Base-by-base conservation (phyloP, 2,888 invertebrate genomes). In the Cantharis lateralis region DNA sequence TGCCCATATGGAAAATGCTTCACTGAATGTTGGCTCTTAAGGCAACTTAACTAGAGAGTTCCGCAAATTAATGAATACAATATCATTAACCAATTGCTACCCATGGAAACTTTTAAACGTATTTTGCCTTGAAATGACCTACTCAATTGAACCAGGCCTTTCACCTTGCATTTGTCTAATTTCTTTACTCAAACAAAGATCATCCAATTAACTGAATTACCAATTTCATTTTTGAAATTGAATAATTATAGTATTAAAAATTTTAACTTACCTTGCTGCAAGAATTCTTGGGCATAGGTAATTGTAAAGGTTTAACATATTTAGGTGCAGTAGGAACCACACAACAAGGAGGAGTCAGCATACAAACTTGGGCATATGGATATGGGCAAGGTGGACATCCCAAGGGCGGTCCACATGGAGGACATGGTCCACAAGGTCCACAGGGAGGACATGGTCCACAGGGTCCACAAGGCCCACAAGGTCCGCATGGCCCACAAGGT, bases 301-400 rank as follows among this genome's bases (percentile, higher is more conserved):
- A 68, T 72, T 79, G 80, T 13, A 87, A 80, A 7, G 87, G 87
- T 79, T 84, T 85, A 0, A 87, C 86, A n/a, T 86, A 86, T 73
- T 84, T 73, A 2, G 87, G 86, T 20, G 66, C 74, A 5, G 85
- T 86, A 10, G 87, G 87, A 2, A 83, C 84, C 71, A 82, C 75
- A 32, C 83, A 83, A 10, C 85, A 85, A 24, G 86, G 86, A 15
- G 87, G 85, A 68, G 81, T 81, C 18, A 70, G 82, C 83, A 86
- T 84, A 64, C 84, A 84, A 28, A 85, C 83, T 79, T 84, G 82
- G 16, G 82, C 84, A 70, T 81, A 85, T 13, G 85, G 83, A 68
- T 78, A 77, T 15, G 71, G 70, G 11, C 70, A 70, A 28, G 72
- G 71, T 10, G 78, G 78, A 48, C 68, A 70, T 16, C 78, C 32